Evolutionary conservation across 2,797 vertebrate species (phyloP), one percentile per base, ranked within the genome.

Genomic region (Pangasius krempfi): DNA sequence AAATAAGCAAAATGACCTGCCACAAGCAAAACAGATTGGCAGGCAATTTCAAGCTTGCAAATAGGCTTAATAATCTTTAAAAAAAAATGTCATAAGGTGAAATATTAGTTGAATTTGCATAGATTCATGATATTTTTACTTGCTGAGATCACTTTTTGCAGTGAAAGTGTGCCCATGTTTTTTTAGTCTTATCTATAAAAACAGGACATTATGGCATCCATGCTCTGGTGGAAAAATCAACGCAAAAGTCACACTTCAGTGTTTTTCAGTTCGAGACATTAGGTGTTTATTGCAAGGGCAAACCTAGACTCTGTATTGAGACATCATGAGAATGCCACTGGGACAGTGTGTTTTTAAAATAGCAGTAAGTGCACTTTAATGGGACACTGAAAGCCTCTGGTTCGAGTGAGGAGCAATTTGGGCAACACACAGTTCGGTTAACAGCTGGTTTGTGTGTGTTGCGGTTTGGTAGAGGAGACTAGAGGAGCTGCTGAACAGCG

Each of bases 391-490:
- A 40, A 60, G 10, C 54, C 12, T 40, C 5, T 81, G 30, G 12
- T 6, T 62, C 3, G 22, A 44, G 37, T 44, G 25, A 82, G 25
- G 37, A 82, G 37, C 37, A 62, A 62, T 62, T 47, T 62, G 37
- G n/a, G 13, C 12, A 16, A 10, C 80, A 82, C 22, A 62, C 33
- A 25, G 37, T 62, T 86, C 10, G 25, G 44, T 73, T 54, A 78
- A 64, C 12, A 3, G 47, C 60, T 86, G 58, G 40, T 68, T 47
- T 70, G 80, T 89, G 79, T 84, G 84, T 82, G 60, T 54, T 79
- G 37, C 62, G 80, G 33, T 25, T 92, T 81, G 10, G 4, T 58
- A 96, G 95, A 92, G 90, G 27, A 92, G 89, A 52, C 86, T 96
- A 14, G 75, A 94, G 88, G 33, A 93, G 54, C 92, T 95, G 7